Evolutionary conservation across 1,140 invertebrate species (phyloP).

Genomic region (Orchesella cincta): DNA sequence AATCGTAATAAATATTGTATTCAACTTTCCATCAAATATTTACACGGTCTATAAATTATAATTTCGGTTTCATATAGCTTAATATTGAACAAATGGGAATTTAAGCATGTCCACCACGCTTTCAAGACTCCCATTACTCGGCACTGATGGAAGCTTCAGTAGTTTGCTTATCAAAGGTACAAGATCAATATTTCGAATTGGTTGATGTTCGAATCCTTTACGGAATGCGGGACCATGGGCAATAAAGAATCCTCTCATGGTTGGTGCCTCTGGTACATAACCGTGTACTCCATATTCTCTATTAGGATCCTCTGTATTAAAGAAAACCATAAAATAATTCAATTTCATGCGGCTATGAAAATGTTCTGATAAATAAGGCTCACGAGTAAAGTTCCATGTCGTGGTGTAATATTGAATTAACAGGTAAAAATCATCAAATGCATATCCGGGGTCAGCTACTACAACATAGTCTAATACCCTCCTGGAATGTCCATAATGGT

Average conservation of each 20-base stretch:
- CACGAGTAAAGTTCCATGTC: not conserved
- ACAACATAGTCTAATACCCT: not conserved
- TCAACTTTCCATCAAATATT: too few relatives aligned
- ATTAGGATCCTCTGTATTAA: not conserved
- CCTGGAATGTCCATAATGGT: not conserved
- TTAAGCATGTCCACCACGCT: not conserved
- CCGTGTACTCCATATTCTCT: not conserved
- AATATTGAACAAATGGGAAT: too few relatives aligned
- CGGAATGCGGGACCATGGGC: not conserved
- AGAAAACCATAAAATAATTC: not conserved
- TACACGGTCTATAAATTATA: too few relatives aligned
- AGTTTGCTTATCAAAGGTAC: not conserved
- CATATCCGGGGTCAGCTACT: slow-evolving; percentile 10
- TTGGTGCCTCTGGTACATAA: not conserved
- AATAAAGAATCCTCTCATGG: slow-evolving; percentile 6
- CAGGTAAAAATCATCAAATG: slow-evolving; percentile 46
- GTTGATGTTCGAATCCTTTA: not conserved
- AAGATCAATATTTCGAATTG: slow-evolving; percentile 10
- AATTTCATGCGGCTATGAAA: not conserved
- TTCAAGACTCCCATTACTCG: not conserved
- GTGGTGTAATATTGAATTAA: not conserved
- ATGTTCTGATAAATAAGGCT: not conserved
- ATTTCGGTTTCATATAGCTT: too few relatives aligned
- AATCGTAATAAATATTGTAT: too few relatives aligned
- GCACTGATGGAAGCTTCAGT: not conserved